Evolutionary conservation across 1,140 invertebrate species (phyloP).

Genomic region (Drosophila pandora): DNA sequence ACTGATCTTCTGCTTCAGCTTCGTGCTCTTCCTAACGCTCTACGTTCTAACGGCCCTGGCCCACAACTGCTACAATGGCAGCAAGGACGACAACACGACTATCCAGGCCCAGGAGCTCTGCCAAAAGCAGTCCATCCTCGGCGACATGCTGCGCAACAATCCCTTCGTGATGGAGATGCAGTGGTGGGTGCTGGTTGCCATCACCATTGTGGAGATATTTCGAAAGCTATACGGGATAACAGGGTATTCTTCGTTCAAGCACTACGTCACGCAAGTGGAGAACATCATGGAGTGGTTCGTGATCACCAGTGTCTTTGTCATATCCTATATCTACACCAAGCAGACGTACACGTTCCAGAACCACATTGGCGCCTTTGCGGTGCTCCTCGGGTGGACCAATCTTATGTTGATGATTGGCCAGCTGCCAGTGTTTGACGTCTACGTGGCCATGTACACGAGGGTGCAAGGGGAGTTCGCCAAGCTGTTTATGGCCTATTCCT

Average conservation of each 20-base stretch:
- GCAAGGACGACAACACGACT: conserved; percentile 88
- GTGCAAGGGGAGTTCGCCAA: conserved; percentile 94
- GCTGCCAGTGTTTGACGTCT: conserved; percentile 92
- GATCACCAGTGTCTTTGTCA: conserved; percentile 91
- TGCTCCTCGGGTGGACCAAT: conserved; percentile 93
- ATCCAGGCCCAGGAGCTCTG: conserved; percentile 89
- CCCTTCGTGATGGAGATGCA: conserved; percentile 90
- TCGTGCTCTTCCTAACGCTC: conserved; percentile 90
- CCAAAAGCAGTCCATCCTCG: conserved; percentile 89
- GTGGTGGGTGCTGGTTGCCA: conserved; percentile 90
- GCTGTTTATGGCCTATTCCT: conserved; percentile 92
- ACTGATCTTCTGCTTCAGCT: conserved; percentile 91
- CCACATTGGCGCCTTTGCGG: conserved; percentile 88
- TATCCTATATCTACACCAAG: conserved; percentile 90
- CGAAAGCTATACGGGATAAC: conserved; percentile 91
- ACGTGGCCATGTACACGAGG: conserved; percentile 94
- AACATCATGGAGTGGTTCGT: conserved; percentile 94
- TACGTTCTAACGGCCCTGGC: conserved; percentile 91
- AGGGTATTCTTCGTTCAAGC: conserved; percentile 89
- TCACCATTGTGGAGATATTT: conserved; percentile 90
- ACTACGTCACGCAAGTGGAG: conserved; percentile 92
- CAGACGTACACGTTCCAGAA: conserved; percentile 93
- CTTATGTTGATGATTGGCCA: conserved; percentile 94
- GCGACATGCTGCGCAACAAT: conserved; percentile 88
- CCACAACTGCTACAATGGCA: conserved; percentile 91